Percentiles rank a stretch among this genome's conserved stretches.
phyloP scores from a whole-genome alignment of 2,797 vertebrate genomes.

The Natrix natrix region DNA sequence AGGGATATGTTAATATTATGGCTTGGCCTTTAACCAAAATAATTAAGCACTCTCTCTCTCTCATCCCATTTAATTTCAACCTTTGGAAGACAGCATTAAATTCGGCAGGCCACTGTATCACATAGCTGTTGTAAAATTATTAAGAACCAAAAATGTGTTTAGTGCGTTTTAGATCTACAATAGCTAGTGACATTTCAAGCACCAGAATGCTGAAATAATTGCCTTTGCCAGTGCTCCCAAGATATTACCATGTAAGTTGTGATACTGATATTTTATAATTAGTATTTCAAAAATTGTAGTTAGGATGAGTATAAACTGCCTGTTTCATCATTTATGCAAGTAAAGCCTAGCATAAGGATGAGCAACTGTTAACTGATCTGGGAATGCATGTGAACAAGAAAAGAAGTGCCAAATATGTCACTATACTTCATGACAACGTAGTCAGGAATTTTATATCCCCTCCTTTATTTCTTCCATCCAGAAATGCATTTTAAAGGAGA shows the following conservation, averaged over 20 bases:
- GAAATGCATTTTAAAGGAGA: slow-evolving; percentile 20
- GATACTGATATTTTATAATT: not conserved
- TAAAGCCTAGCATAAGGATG: slow-evolving; percentile 49
- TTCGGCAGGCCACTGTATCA: slow-evolving; percentile 13
- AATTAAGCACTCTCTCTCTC: slow-evolving; percentile 5
- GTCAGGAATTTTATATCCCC: slow-evolving; percentile 40
- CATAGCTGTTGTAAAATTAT: slow-evolving; percentile 30
- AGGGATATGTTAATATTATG: not conserved
- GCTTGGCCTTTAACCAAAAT: not conserved
- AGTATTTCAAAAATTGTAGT: not conserved
- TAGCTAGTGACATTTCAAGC: slow-evolving; percentile 31
- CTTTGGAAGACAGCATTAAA: slow-evolving; percentile 23
- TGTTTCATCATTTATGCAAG: slow-evolving; percentile 44
- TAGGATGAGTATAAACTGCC: slow-evolving; percentile 45
- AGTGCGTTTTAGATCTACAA: slow-evolving; percentile 10
- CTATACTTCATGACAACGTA: slow-evolving; percentile 45
- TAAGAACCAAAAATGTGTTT: slow-evolving; percentile 29
- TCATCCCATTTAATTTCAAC: slow-evolving; percentile 23
- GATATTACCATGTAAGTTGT: not conserved
- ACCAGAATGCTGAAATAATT: slow-evolving; percentile 44
- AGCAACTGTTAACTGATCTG: slow-evolving; percentile 45
- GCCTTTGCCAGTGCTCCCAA: slow-evolving; percentile 12
- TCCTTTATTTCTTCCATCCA: slow-evolving; percentile 9
- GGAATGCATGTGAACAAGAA: slow-evolving; percentile 52
- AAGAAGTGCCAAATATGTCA: slow-evolving; percentile 45